Evolutionary conservation across 2,797 vertebrate genomes (phyloP), one percentile per base, ranked within the genome.

Genomic region (Geotrypetes seraphini): DNA sequence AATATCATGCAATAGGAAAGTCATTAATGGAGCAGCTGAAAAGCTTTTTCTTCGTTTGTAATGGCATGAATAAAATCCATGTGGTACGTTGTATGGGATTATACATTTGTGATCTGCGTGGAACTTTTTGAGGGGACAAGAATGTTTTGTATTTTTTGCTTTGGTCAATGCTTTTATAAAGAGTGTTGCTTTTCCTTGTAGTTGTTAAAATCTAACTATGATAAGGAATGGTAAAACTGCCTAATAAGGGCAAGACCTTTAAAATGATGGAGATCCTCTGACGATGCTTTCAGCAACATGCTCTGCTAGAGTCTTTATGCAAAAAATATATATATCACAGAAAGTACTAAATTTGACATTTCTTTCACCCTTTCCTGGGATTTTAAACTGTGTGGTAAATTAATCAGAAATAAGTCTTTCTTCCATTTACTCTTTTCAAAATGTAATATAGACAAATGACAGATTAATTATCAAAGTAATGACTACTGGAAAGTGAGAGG

Each of bases 391-490:
- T 51, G 71, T 77, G 83, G 71, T 75, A 73, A 85, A 84, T 85
- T 69, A 77, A 72, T 75, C 68, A 69, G 71, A 75, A 83, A 75
- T 61, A 5, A 4, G 65, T 69, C 75, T 75, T 78, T 75, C 78
- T 84, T 77, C 60, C 77, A 78, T 81, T 85, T 79, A 81, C 75
- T 71, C 67, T 73, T 81, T 72, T 78, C 80, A 79, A 78, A 79
- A 69, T 75, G 74, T 78, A 81, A 81, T 75, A 67, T 60, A 63
- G 70, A 72, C 78, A 79, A 84, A 79, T 71, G 80, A 83, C 79
- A 81, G 73, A 84, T 84, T 83, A 81, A 85, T 84, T 83, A 74
- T 67, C 70, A 32, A 69, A 73, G 77, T 81, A 81, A 81, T 84
- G 81, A 69, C 71, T 64, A 69, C 63, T 71, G 61, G 66, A 75